These are phyloP conservation scores for Drosophila cracens DNA, from an alignment of 2,888 invertebrate species.

Conservation along the genomic window DNA sequence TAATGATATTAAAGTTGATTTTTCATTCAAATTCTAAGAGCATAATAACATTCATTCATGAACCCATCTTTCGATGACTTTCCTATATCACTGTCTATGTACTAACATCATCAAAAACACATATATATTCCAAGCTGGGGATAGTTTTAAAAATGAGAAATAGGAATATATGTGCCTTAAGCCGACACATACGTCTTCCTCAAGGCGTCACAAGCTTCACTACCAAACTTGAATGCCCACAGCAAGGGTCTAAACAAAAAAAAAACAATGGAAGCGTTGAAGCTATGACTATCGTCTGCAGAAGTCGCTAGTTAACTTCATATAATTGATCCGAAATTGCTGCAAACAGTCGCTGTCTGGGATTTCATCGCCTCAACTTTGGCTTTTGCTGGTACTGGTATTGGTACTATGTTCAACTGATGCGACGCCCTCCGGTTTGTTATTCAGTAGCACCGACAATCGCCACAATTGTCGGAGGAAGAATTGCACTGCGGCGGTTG, in stretches of 20 bases:
- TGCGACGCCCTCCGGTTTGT: conserved; percentile 31
- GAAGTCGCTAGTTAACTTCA: conserved; percentile 50
- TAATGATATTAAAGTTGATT: background rate
- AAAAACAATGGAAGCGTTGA: conserved; percentile 48
- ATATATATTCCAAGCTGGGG: background rate
- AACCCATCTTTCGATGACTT: background rate
- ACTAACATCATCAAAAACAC: background rate
- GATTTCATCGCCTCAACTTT: conserved; percentile 63
- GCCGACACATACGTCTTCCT: background rate
- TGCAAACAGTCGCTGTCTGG: conserved; percentile 47
- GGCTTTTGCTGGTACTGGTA: conserved; percentile 45
- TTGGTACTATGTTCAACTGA: conserved; percentile 4
- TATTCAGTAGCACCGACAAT: conserved; percentile 30
- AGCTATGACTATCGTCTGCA: conserved; percentile 42
- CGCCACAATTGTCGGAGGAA: conserved; percentile 46
- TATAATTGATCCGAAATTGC: conserved; percentile 74
- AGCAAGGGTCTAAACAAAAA: background rate
- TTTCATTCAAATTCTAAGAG: background rate
- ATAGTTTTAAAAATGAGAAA: background rate
- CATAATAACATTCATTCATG: background rate
- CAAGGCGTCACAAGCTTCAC: background rate
- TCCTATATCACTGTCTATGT: background rate
- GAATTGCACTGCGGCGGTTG: conserved; percentile 51
- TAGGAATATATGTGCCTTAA: background rate
- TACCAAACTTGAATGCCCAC: background rate